Percentiles rank a stretch among this genome's conserved stretches.
These are phyloP conservation scores for Andinoacara biseriatus DNA, from an alignment of 2,113 vertebrate genomes.

Conservation along the genomic window DNA sequence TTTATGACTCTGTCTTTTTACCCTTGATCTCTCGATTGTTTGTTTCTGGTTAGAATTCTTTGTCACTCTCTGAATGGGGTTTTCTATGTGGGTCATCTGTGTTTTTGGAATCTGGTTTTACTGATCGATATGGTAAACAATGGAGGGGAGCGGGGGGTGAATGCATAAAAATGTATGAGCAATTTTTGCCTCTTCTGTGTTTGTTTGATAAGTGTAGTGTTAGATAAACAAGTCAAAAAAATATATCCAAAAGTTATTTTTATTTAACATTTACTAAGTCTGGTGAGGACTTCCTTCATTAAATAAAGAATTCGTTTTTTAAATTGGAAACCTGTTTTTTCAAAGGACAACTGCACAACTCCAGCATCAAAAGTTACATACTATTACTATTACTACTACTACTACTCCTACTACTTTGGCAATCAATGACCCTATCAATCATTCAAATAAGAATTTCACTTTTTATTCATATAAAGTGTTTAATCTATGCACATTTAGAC, in stretches of 20 bases:
- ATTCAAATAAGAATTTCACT: accelerated
- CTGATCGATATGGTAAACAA: neutral
- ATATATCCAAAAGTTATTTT: neutral
- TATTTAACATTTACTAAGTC: neutral
- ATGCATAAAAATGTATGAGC: neutral
- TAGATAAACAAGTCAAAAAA: neutral
- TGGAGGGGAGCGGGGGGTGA: neutral
- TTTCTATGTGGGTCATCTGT: neutral
- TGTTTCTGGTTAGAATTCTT: constrained; percentile 17
- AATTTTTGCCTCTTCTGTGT: neutral
- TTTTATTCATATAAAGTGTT: neutral
- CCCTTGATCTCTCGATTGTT: constrained; percentile 23
- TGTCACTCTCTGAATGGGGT: neutral
- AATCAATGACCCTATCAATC: accelerated
- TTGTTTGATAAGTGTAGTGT: neutral
- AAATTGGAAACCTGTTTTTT: neutral
- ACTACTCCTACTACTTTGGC: neutral
- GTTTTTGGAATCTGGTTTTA: constrained; percentile 6
- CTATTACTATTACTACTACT: neutral
- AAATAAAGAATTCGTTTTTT: neutral
- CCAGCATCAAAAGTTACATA: neutral
- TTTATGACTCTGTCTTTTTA: constrained; percentile 17
- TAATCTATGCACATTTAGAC: neutral
- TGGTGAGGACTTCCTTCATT: accelerated
- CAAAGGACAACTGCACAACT: neutral